Conservation (phyloP, 2,888 invertebrate genomes). For the Venustoraphidia nigricollis region DNA sequence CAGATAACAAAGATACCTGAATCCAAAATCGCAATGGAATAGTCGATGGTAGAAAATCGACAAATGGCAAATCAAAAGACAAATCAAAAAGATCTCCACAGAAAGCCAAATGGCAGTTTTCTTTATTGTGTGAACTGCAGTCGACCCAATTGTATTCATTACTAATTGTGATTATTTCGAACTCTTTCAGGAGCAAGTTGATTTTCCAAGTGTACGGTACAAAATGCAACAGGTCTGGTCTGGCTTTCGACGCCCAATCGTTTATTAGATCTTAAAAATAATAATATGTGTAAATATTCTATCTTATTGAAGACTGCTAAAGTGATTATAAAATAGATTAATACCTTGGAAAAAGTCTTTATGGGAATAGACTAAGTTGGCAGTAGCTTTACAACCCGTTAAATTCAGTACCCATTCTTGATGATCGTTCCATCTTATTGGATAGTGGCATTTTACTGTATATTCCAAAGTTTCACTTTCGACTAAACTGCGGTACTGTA, state of each 20-base stretch:
- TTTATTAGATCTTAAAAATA: conserved; percentile 63
- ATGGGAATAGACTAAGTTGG: conserved; percentile 84
- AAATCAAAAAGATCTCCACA: conserved; percentile 88
- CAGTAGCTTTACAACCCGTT: conserved; percentile 88
- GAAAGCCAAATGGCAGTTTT: conserved; percentile 86
- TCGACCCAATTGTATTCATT: conserved; percentile 99
- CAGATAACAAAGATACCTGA: conserved; percentile 35
- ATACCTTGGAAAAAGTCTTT: conserved; percentile 87
- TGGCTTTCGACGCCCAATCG: conserved; percentile 91
- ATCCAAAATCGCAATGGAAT: conserved; percentile 85
- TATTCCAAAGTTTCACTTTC: conserved; percentile 93
- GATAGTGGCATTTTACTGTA: conserved; percentile 76
- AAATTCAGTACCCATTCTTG: conserved; percentile 87
- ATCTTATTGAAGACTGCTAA: background rate
- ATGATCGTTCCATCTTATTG: conserved; percentile 88
- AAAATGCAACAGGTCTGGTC: conserved; percentile 86
- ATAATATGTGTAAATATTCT: conserved; percentile 1
- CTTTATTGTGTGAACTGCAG: conserved; percentile 88
- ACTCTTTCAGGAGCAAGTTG: conserved; percentile 79
- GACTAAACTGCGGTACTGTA: conserved; percentile 69
- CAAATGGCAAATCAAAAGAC: conserved; percentile 86
- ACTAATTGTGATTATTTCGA: conserved; percentile 82
- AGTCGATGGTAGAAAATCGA: conserved; percentile 82
- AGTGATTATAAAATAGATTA: conserved; percentile 1
- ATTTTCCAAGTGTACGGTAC: conserved; percentile 96